Evolutionary conservation across 2,888 invertebrate species (phyloP), one percentile per base, ranked within the genome.

Genomic region (Plutella xylostella): DNA sequence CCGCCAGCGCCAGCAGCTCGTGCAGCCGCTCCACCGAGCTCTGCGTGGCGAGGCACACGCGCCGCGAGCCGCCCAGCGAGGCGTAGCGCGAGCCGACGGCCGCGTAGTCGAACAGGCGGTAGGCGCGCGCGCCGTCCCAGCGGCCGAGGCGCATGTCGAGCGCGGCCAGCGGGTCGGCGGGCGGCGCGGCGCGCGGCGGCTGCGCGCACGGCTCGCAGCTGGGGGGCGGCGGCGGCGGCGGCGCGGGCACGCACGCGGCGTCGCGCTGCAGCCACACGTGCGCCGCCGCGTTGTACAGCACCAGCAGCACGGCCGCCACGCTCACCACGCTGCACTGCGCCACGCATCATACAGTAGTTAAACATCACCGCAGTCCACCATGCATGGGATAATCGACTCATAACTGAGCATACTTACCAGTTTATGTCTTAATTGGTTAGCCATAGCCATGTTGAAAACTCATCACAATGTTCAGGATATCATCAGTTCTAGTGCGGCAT

Each of bases 11-110:
- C 0, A 92, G 87, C 15, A 96, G 66, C 33, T 94, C 93, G 52
- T 89, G 87, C 7, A 96, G 72, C 49, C 93, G 88, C 59, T 96
- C 96, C 42, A 96, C 84, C 0, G 95, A 95, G 55, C 91, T 91
- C 68, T 96, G 94, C 0, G 94, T 94, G 0, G 95, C 94, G 47
- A 96, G 71, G 56, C 92, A 92, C 12, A 92, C 90, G 15, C 76
- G 75, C 46, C 85, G 86, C 12, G 73, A 68, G n/a, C 83, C 68
- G 12, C 89, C 89, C 4, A 89, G 59, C 17, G 87, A 85, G 0
- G 83, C 70, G 57, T 88, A 94, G 48, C 86, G 75, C 3, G 88
- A 87, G 1, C 94, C 94, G 0, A 89, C 86, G 1, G 90, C 65
- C 0, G 89, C 89, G 57, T 90, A 89, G 65, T 94, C 93, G 66